Percentiles rank a stretch among this genome's conserved stretches.
Conservation (phyloP, 2,888 invertebrate species). For the Linnaemya tessellans region DNA sequence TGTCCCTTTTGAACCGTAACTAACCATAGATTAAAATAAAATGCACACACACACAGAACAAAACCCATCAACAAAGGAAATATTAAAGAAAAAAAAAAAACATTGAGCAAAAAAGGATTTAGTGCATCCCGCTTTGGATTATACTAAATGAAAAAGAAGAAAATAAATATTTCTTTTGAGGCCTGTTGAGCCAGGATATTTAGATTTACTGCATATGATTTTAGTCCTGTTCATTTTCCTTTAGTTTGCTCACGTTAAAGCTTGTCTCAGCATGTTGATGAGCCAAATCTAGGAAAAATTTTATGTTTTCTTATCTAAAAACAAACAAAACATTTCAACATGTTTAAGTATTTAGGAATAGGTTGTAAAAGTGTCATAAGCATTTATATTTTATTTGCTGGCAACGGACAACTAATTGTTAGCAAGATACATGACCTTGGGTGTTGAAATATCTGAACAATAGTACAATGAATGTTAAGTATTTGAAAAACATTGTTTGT, state of each 20-base stretch:
- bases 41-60: neutral
- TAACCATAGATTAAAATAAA: constrained; percentile 31
- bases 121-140: constrained; percentile 29
- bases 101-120: constrained; percentile 58
- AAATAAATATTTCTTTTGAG: constrained; percentile 32
- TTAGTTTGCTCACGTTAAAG: constrained; percentile 33
- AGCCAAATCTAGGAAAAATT: constrained; percentile 43
- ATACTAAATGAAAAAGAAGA: constrained; percentile 8
- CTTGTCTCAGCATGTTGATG: constrained; percentile 61
- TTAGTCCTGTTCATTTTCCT: constrained; percentile 24
- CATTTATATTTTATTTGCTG: constrained; percentile 9
- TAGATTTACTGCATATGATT: constrained; percentile 18
- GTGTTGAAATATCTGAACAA: constrained; percentile 47
- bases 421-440: constrained; percentile 45
- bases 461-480: constrained; percentile 18
- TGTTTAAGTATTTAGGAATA: constrained; percentile 29
- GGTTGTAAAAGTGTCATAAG: constrained; percentile 19
- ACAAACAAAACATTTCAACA: constrained; percentile 12
- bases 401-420: constrained; percentile 18
- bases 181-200: constrained; percentile 54
- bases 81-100: constrained; percentile 1
- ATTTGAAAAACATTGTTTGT: neutral
- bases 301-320: neutral
- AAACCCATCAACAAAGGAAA: neutral
- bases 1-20: constrained; percentile 36